These are phyloP conservation scores for Garrulus glandarius DNA, from an alignment of 2,797 vertebrate species.

Conservation along the genomic window DNA sequence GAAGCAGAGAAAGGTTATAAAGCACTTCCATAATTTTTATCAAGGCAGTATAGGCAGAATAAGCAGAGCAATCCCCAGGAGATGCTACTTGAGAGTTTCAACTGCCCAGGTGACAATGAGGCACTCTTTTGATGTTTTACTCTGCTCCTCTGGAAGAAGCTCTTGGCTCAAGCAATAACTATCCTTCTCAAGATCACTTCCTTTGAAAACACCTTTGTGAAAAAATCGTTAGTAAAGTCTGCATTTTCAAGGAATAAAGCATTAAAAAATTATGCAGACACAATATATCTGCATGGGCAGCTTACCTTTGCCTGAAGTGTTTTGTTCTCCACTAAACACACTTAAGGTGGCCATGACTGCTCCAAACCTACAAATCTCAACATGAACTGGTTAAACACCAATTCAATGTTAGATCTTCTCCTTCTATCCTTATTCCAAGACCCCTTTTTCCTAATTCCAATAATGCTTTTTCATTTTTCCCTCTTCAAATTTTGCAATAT, in stretches of 20 bases:
- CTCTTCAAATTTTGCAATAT: neutral
- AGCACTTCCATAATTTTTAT: neutral
- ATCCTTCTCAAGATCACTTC: neutral
- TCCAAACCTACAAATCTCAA: neutral
- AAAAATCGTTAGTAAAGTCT: neutral
- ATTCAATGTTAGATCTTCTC: neutral
- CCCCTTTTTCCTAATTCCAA: neutral
- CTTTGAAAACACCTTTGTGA: neutral
- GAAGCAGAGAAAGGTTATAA: neutral
- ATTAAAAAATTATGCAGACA: neutral
- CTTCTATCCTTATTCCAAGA: neutral
- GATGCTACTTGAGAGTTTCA: neutral
- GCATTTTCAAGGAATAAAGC: neutral
- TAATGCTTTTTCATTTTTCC: neutral
- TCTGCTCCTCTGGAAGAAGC: neutral
- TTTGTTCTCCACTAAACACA: neutral
- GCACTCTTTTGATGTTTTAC: neutral
- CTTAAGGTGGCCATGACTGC: neutral
- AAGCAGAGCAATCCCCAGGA: neutral
- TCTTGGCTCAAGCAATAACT: neutral
- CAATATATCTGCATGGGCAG: neutral
- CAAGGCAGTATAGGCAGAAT: neutral
- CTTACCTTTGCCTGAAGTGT: neutral
- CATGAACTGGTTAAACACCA: neutral
- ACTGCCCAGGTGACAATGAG: neutral